Percentiles rank a stretch among this genome's conserved stretches.
phyloP scores from a whole-genome alignment of 2,797 vertebrate genomes.

The Paedocypris micromegethes region DNA sequence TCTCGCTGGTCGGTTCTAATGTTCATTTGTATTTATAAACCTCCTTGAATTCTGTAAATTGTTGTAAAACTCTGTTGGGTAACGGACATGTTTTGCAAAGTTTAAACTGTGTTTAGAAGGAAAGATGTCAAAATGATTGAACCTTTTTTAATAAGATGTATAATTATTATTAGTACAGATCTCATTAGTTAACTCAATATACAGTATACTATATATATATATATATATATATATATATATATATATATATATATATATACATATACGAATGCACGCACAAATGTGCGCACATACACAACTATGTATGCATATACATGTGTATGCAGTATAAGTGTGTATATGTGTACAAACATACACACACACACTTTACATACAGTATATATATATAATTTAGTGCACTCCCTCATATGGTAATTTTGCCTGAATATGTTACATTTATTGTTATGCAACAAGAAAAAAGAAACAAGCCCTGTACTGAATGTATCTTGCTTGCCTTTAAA shows the following conservation, averaged over 20 bases:
- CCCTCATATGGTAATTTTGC: constrained; percentile 65
- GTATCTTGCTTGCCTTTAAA: constrained; percentile 63
- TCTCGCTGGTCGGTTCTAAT: constrained; percentile 29
- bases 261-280: too few relatives aligned
- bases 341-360: too few relatives aligned
- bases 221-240: too few relatives aligned
- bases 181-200: constrained; percentile 51
- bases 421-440: constrained; percentile 70
- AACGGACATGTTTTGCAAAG: constrained; percentile 28
- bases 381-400: constrained; percentile 55
- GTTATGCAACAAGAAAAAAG: constrained; percentile 68
- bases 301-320: too few relatives aligned
- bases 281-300: too few relatives aligned
- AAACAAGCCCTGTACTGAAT: constrained; percentile 62
- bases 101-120: constrained; percentile 36
- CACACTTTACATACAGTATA: constrained; percentile 7
- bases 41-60: constrained; percentile 49
- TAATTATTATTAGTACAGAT: constrained; percentile 35
- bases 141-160: constrained; percentile 51
- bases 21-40: constrained; percentile 45
- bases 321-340: too few relatives aligned
- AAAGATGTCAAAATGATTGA: constrained; percentile 30
- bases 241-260: too few relatives aligned
- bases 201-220: background rate
- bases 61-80: constrained; percentile 42